These are phyloP conservation scores for Hypotaenidia philippensis DNA, from an alignment of 2,797 vertebrate genomes.

Conservation along the genomic window DNA sequence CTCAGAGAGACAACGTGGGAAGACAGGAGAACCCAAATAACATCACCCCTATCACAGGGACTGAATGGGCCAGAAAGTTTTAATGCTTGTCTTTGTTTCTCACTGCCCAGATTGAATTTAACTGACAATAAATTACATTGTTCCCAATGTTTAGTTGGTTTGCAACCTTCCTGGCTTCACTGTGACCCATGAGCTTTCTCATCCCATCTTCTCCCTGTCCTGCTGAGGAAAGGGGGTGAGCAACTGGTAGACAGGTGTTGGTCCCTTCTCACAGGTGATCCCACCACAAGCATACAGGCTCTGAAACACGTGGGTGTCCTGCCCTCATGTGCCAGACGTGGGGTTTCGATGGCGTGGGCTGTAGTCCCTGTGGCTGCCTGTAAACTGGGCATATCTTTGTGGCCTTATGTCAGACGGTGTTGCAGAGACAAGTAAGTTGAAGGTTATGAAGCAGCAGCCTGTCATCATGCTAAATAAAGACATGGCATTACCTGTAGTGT, in stretches of 20 bases:
- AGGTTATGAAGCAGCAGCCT: background rate
- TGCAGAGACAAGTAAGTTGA: background rate
- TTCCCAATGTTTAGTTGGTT: rapidly evolving
- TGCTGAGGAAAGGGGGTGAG: rapidly evolving
- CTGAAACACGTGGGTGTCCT: background rate
- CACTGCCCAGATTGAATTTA: background rate
- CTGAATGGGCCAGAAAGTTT: background rate
- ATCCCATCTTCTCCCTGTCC: rapidly evolving
- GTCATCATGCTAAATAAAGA: background rate
- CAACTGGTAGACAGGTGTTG: rapidly evolving
- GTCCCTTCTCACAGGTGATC: background rate
- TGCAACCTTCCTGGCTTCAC: background rate
- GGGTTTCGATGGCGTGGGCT: background rate
- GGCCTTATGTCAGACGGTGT: background rate
- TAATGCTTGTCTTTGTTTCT: background rate
- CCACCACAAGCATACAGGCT: rapidly evolving
- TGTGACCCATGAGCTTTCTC: background rate
- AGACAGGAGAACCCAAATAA: background rate
- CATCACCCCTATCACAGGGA: rapidly evolving
- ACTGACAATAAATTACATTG: background rate
- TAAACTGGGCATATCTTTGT: rapidly evolving
- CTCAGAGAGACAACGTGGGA: background rate
- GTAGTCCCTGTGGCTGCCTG: background rate
- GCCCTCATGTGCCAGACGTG: rapidly evolving
- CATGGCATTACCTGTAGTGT: background rate